Percentiles rank a stretch among this genome's conserved stretches.
Conservation (phyloP, 2,113 vertebrate species). For the Nannospalax galili region DNA sequence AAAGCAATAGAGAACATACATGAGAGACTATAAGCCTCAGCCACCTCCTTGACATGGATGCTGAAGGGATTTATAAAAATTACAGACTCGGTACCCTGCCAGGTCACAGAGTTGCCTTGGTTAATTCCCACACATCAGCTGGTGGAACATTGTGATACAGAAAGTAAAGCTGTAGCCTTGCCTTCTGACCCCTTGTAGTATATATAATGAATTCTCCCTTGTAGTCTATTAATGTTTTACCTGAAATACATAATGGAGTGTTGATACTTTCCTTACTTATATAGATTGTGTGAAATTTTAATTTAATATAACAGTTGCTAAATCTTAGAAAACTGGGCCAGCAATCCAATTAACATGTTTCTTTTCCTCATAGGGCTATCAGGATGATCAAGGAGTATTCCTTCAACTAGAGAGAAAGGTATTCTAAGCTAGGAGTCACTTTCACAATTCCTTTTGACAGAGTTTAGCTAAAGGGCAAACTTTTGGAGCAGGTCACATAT, state of each 20-base stretch:
- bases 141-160: neutral
- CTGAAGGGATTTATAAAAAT: neutral
- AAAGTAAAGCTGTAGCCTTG: neutral
- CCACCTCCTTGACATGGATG: neutral
- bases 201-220: neutral
- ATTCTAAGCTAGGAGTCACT: neutral
- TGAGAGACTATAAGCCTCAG: neutral
- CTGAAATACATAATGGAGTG: neutral
- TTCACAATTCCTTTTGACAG: neutral
- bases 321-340: slow-evolving; percentile 25
- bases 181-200: neutral
- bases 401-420: neutral
- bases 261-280: neutral
- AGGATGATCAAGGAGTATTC: slow-evolving; percentile 4
- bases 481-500: neutral
- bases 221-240: neutral
- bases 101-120: neutral
- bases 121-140: neutral
- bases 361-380: neutral
- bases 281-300: neutral
- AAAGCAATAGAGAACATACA: neutral
- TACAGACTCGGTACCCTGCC: neutral
- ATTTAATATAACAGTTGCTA: slow-evolving; percentile 14
- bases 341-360: neutral
- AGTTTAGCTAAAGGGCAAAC: neutral